These are phyloP conservation scores for Temnothorax longispinosus DNA, from an alignment of 1,140 invertebrate species.

Conservation along the genomic window DNA sequence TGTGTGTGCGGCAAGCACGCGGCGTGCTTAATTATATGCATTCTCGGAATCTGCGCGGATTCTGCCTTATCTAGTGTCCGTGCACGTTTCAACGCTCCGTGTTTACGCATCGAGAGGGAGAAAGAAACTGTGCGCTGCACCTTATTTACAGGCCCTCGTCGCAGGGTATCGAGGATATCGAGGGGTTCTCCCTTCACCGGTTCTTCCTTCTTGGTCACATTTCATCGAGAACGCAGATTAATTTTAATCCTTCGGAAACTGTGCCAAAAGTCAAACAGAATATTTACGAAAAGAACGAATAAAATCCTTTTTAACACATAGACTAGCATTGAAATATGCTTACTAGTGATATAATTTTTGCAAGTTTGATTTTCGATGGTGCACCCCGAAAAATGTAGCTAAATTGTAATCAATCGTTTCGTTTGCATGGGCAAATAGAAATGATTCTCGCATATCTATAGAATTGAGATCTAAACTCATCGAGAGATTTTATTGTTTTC, in stretches of 20 bases:
- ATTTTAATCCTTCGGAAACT: not conserved
- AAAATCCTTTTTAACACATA: not conserved
- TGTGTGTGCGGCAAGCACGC: slow-evolving; percentile 50
- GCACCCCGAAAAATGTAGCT: not conserved
- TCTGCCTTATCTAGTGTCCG: slow-evolving; percentile 77
- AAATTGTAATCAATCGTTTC: not conserved
- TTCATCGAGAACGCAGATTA: not conserved
- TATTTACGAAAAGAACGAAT: not conserved
- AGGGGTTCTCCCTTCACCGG: not conserved
- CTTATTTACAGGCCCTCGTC: slow-evolving; percentile 75
- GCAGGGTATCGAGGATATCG: slow-evolving; percentile 73
- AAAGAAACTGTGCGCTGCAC: slow-evolving; percentile 52
- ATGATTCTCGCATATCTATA: not conserved
- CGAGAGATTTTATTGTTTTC: not conserved
- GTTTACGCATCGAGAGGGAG: slow-evolving; percentile 71
- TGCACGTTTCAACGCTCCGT: slow-evolving; percentile 74
- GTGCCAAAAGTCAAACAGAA: not conserved
- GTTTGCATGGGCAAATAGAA: not conserved
- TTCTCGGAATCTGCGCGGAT: slow-evolving; percentile 81
- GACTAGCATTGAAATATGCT: too few species aligned
- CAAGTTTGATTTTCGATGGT: not conserved
- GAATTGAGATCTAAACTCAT: not conserved
- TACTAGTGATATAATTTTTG: not conserved
- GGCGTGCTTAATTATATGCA: slow-evolving; percentile 83
- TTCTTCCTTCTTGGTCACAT: not conserved